Base-by-base conservation (phyloP, 2,113 vertebrate genomes). In the Panthera tigris region DNA sequence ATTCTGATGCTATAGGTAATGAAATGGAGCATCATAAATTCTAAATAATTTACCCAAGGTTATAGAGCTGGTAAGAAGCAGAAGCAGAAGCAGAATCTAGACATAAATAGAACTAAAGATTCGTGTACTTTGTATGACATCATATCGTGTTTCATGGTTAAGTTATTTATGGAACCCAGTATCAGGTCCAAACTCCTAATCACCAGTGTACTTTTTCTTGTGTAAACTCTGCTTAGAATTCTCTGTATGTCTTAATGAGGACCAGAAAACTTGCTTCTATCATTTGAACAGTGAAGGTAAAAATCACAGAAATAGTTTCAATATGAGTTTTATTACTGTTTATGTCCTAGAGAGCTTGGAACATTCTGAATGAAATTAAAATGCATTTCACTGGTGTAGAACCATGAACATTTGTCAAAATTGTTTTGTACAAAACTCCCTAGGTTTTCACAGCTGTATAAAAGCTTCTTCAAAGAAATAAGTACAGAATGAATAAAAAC, bases 341-440 rank as follows among this genome's bases (percentile, higher is more conserved):
- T 97, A 97, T 91, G 23, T 86, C 82, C 89, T 95, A 87, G 14
- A 90, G 74, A 80, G 68, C 79, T 94, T 89, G 82, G 86, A 97
- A 97, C 91, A 97, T 91, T 91, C 91, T 97, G 95, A 97, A 98
- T 97, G 93, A 94, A 97, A 97, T 93, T 93, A 96, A 97, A 96
- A 95, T 87, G 76, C 57, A 94, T 97, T 94, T 98, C 74, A 96
- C 6, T 97, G 95, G 95, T 94, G 27, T 91, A 55, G 95, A 98
- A 98, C 97, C 93, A 98, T 97, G 96, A 95, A 94, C 94, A 97
- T 94, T 98, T 98, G 95, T 98, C 96, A 98, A 84, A 98, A 96
- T 41, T 93, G 95, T 93, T 98, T 97, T 97, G 95, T 94, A 97
- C 39, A 98, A 97, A 94, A 96, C 74, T 94, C 80, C 66, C 52